Conservation (phyloP, 1,140 invertebrate genomes). For the Drosophila equinoxialis region DNA sequence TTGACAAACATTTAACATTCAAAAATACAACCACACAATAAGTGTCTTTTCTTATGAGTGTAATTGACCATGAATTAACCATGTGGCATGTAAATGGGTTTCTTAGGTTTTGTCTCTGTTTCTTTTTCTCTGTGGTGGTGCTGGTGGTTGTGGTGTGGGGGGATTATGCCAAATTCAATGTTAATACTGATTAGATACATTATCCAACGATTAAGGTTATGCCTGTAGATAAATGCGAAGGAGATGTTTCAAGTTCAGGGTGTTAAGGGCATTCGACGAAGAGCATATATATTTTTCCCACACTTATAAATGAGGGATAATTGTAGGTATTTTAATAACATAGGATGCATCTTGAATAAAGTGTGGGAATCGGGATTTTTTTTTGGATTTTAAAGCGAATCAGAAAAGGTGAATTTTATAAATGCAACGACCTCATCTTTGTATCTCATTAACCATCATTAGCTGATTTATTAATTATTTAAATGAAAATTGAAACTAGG, state of each 20-base stretch:
- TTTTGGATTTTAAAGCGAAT: background rate
- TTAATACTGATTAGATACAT: slow-evolving; percentile 51
- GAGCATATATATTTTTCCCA: background rate
- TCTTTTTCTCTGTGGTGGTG: background rate
- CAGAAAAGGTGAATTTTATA: too few species aligned
- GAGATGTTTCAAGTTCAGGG: slow-evolving; percentile 18
- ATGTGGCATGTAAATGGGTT: slow-evolving; percentile 40
- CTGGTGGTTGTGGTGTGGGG: too few species aligned
- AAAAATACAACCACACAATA: background rate
- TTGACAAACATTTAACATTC: background rate
- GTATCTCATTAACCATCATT: too few species aligned
- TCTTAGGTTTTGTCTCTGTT: background rate
- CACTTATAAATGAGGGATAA: slow-evolving; percentile 18
- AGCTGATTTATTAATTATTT: too few species aligned
- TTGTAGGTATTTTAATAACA: slow-evolving; percentile 6
- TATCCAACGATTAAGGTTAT: slow-evolving; percentile 27
- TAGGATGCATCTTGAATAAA: background rate
- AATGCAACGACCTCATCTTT: too few species aligned
- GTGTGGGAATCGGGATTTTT: background rate
- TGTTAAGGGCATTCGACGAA: slow-evolving; percentile 7
- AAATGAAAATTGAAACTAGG: too few species aligned
- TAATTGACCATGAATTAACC: slow-evolving; percentile 53
- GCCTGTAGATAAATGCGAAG: slow-evolving; percentile 11
- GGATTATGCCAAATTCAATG: slow-evolving; percentile 41
- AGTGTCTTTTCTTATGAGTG: slow-evolving; percentile 18